Conservation (phyloP, 2,888 invertebrate genomes). For the Schizotus pectinicornis region DNA sequence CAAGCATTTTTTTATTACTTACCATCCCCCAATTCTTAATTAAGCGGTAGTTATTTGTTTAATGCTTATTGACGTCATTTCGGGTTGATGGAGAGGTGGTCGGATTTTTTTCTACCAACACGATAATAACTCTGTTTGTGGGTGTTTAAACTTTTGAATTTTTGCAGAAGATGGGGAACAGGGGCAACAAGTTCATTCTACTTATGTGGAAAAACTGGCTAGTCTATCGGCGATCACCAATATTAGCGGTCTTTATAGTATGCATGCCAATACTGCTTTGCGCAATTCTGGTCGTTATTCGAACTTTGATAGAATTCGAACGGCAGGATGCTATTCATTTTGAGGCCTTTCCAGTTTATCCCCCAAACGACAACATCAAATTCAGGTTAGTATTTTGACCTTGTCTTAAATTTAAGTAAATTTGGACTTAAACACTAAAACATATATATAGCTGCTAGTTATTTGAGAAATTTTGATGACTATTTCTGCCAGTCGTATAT, state of each 20-base stretch:
- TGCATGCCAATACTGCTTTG: slow-evolving; percentile 68
- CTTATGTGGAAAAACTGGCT: slow-evolving; percentile 78
- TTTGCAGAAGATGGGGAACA: slow-evolving; percentile 17
- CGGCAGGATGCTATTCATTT: background rate
- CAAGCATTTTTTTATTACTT: background rate
- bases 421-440: too few species aligned
- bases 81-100: too few species aligned
- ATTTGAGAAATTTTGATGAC: too few species aligned
- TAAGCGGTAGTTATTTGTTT: too few species aligned
- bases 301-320: slow-evolving; percentile 4
- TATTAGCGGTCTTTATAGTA: slow-evolving; percentile 71
- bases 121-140: too few species aligned
- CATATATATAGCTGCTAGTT: too few species aligned
- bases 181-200: slow-evolving; percentile 17
- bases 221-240: slow-evolving; percentile 73
- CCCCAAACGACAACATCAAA: background rate
- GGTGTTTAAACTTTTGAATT: background rate
- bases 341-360: background rate
- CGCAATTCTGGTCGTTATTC: slow-evolving; percentile 52
- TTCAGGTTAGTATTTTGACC: background rate
- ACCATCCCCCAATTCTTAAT: too few species aligned
- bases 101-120: too few species aligned
- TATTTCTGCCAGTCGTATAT: too few species aligned
- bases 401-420: too few species aligned
- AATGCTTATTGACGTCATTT: too few species aligned